Evolutionary conservation across 2,888 invertebrate genomes (phyloP).

Genomic region (Frankliniella intonsa): DNA sequence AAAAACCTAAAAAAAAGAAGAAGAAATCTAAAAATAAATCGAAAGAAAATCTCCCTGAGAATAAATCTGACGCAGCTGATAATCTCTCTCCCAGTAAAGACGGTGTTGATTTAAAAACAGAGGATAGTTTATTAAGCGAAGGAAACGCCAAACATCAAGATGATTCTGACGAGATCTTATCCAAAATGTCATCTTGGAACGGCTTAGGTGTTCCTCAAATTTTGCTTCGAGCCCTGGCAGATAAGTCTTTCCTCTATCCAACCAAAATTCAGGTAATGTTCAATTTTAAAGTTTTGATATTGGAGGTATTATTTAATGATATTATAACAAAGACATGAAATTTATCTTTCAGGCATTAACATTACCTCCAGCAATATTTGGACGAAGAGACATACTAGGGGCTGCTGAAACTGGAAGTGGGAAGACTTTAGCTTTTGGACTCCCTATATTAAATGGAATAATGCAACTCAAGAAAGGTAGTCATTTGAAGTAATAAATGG

Average conservation of each 20-base stretch:
- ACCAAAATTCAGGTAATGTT: conserved; percentile 73
- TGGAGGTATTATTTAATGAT: not conserved
- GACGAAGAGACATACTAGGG: conserved; percentile 88
- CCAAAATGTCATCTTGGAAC: conserved; percentile 60
- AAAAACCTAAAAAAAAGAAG: conserved; percentile 34
- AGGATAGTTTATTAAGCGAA: no score
- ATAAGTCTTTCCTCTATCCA: conserved; percentile 72
- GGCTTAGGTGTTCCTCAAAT: conserved; percentile 49
- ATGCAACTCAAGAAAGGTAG: conserved; percentile 50
- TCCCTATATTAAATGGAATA: conserved; percentile 86
- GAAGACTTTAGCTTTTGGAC: conserved; percentile 95
- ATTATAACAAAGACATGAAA: not conserved
- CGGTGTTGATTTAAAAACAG: no score
- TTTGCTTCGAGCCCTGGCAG: conserved; percentile 56
- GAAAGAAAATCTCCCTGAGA: conserved; percentile 41
- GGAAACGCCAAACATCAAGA: not conserved
- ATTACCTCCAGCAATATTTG: conserved; percentile 78
- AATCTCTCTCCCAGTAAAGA: no score
- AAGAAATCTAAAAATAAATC: conserved; percentile 44
- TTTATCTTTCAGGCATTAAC: conserved; percentile 51
- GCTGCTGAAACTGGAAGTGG: conserved; percentile 99
- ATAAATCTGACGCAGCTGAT: conserved; percentile 39
- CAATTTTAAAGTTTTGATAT: not conserved
- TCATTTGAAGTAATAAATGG: not conserved
- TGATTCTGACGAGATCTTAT: conserved; percentile 44